Percentiles rank a stretch among this genome's conserved stretches.
These are phyloP conservation scores for Xestia xanthographa DNA, from an alignment of 2,888 invertebrate species.

Conservation along the genomic window DNA sequence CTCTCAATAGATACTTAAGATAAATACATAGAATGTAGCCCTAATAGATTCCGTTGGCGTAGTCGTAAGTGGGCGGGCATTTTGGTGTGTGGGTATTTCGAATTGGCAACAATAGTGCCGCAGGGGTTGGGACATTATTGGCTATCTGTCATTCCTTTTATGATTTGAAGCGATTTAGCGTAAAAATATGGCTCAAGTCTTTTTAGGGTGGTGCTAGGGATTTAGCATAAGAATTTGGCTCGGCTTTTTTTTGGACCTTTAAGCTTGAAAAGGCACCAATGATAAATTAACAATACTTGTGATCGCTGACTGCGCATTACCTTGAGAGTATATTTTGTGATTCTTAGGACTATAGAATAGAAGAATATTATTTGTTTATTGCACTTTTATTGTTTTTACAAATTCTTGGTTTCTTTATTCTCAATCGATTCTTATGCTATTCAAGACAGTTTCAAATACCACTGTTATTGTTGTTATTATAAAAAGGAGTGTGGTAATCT, in stretches of 20 bases:
- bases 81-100: neutral
- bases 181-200: neutral
- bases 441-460: neutral
- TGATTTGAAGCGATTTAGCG: neutral
- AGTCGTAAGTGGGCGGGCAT: neutral
- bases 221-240: too few species aligned
- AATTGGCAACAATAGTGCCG: conserved; percentile 1
- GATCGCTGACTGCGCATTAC: too few species aligned
- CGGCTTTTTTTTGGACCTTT: neutral
- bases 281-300: too few species aligned
- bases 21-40: neutral
- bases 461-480: conserved; percentile 11
- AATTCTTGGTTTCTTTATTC: neutral
- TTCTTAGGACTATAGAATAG: neutral
- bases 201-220: neutral
- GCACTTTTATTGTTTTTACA: neutral
- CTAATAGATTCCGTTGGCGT: conserved; percentile 5
- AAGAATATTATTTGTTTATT: neutral
- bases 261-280: neutral
- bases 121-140: neutral
- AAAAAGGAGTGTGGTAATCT: neutral
- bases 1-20: conserved; percentile 22
- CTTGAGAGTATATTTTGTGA: neutral
- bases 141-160: neutral
- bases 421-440: conserved; percentile 14